Percentiles rank a stretch among this genome's conserved stretches.
These are phyloP conservation scores for Phyllopteryx taeniolatus DNA, from an alignment of 2,113 vertebrate genomes.

Conservation along the genomic window DNA sequence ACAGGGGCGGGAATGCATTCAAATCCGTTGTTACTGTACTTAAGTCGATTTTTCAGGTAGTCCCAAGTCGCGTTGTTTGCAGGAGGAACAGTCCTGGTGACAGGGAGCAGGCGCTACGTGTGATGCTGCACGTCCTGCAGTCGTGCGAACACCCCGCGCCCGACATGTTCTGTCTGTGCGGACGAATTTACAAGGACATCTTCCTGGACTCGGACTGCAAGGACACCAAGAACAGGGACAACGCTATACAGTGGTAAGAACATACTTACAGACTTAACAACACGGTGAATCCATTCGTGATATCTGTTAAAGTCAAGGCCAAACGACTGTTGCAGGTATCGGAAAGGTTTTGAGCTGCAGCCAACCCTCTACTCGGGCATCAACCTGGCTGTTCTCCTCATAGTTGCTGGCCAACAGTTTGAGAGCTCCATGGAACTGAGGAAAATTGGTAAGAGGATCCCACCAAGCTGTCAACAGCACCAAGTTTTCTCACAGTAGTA, in stretches of 20 bases:
- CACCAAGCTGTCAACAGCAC: not conserved
- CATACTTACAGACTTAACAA: not conserved
- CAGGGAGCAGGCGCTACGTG: constrained; percentile 83
- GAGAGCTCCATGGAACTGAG: constrained; percentile 92
- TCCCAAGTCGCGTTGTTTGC: constrained; percentile 17
- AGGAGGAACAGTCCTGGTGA: constrained; percentile 87
- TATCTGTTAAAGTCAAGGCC: not conserved
- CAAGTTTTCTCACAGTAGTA: not conserved
- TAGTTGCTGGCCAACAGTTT: constrained; percentile 89
- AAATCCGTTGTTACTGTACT: not conserved
- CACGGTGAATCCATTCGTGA: not conserved
- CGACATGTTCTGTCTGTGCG: constrained; percentile 95
- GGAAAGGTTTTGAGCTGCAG: constrained; percentile 92
- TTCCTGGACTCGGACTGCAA: constrained; percentile 91
- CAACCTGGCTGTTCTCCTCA: constrained; percentile 88
- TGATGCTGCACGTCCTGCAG: constrained; percentile 89
- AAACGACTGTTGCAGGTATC: constrained; percentile 79
- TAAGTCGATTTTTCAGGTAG: not conserved
- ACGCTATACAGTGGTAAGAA: constrained; percentile 88
- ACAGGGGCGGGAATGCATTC: not conserved
- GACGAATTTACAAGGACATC: constrained; percentile 94
- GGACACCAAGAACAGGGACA: constrained; percentile 83
- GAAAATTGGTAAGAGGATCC: constrained; percentile 83
- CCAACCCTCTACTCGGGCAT: constrained; percentile 93
- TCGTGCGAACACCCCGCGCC: constrained; percentile 85